Evolutionary conservation across 2,888 invertebrate species (phyloP), one percentile per base, ranked within the genome.

Genomic region (Smittia sp.): DNA sequence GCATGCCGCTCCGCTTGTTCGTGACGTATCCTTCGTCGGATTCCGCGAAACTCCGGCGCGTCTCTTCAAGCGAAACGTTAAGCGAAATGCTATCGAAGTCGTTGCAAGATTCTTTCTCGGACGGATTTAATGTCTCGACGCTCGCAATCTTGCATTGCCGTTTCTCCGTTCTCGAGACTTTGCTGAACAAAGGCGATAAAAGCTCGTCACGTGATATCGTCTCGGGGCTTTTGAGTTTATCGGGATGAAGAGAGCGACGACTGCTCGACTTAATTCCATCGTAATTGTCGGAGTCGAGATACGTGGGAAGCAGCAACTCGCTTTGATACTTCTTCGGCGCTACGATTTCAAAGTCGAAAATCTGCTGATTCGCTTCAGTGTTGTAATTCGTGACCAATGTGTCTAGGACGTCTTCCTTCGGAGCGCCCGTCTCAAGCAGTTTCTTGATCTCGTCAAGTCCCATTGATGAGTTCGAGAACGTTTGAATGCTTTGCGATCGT

Each of bases 361-460:
- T 82, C 75, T 81, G 81, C 74, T 82, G 82, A 77, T 82, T 82
- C 1, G 82, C 82, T 76, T 82, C 82, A 0, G 82, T 82, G 74
- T 82, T 82, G 74, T 79, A 81, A 69, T 82, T 82, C 22, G 82
- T 82, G 4, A 82, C 82, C 63, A 82, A 76, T 1, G 81, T 79
- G 74, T 82, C 82, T 1, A 82, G 76, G 1, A 82, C 81, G 1
- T 81, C 80, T 76, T 82, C 82, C 74, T 81, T 81, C 24, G 81
- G 79, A 7, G 81, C 86, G 7, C 91, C 90, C 75, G 87, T 89
- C 79, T 91, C 90, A 78, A 93, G 83, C 74, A 92, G 81, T 69
- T 85, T 85, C 77, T 89, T 86, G 9, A 92, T 83, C 83, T 85
- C 79, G 72, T 82, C 82, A 75, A 82, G 77, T 6, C 82, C 80